Percentiles rank a stretch among this genome's conserved stretches.
Conservation (phyloP, 1,140 invertebrate species). For the Schlechtendalia chinensis region DNA sequence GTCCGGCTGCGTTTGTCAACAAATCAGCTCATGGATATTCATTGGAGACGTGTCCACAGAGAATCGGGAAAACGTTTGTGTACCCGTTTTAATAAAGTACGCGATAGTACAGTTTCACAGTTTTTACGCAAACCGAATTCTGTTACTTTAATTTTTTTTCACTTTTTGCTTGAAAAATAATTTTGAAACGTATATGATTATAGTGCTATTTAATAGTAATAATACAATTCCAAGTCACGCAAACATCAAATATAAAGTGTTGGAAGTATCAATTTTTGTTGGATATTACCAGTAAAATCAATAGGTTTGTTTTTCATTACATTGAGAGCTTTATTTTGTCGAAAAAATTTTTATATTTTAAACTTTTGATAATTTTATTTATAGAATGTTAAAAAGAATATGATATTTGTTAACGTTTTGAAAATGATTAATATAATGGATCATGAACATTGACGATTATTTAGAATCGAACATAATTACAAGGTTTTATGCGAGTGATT, state of each 20-base stretch:
- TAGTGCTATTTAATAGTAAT: too few species aligned
- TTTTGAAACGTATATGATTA: too few species aligned
- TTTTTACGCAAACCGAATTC: too few species aligned
- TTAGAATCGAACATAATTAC: not conserved
- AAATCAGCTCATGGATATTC: constrained; percentile 43
- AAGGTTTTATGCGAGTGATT: not conserved
- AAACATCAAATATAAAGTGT: too few species aligned
- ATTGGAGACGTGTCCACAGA: constrained; percentile 25
- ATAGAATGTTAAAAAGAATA: constrained; percentile 1
- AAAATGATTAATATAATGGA: constrained; percentile 23
- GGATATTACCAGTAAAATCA: not conserved
- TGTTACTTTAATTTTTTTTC: too few species aligned
- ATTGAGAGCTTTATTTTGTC: constrained; percentile 19
- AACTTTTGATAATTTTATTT: constrained; percentile 1
- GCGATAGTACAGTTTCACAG: not conserved
- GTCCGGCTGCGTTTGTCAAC: constrained; percentile 25
- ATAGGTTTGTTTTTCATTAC: constrained; percentile 31
- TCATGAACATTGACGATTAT: not conserved
- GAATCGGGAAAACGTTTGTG: constrained; percentile 6
- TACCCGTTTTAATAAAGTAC: not conserved
- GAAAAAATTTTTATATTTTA: not conserved
- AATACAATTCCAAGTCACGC: too few species aligned
- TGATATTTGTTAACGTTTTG: not conserved
- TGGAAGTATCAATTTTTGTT: not conserved
- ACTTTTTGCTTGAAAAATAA: too few species aligned